Evolutionary conservation across 2,888 invertebrate genomes (phyloP), one percentile per base, ranked within the genome.

Genomic region (Pandemis heparana): DNA sequence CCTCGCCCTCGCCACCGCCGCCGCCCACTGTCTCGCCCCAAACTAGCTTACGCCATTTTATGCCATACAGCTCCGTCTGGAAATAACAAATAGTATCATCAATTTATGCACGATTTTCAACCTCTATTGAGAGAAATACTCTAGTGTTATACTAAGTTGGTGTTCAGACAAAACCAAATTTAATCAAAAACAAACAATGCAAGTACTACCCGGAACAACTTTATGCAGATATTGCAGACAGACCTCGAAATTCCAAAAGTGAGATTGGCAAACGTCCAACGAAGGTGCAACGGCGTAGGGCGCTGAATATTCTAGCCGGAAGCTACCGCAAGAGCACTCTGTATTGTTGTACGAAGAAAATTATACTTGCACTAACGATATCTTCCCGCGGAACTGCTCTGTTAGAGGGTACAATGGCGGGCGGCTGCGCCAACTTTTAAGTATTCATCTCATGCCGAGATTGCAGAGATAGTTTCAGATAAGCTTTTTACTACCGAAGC

Each of bases 41-140:
- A 89, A 97, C 97, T 87, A 97, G 96, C 95, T 98, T 98, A 96
- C 98, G 98, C 99, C 99, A 99, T 98, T 99, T 99, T 95, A 99
- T 99, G 90, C 99, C 99, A 96, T 98, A 98, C 91, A 99, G 96
- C 96, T 99, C 99, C 95, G 99, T 99, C 99, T 99, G 96, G 14
- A 96, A 96, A 74, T 82, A 83, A 78, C 75, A 77, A 1, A 77
- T 0, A 39, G 9, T 61, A 80, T 77, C n/a, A 69, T 76, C 74
- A 70, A 5, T 23, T 23, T 12, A 10, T 56, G 23, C 9, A 51
- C 51, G 16, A 51, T 51, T 14, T 16, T 32, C 23, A 32, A 32
- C 23, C 23, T n/a, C n/a, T n/a, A n/a, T n/a, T n/a, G n/a, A n/a
- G n/a, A n/a, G n/a, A n/a, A n/a, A n/a, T n/a, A n/a, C n/a, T n/a